phyloP scores from a whole-genome alignment of 2,113 vertebrate species.

The Dicentrarchus labrax region DNA sequence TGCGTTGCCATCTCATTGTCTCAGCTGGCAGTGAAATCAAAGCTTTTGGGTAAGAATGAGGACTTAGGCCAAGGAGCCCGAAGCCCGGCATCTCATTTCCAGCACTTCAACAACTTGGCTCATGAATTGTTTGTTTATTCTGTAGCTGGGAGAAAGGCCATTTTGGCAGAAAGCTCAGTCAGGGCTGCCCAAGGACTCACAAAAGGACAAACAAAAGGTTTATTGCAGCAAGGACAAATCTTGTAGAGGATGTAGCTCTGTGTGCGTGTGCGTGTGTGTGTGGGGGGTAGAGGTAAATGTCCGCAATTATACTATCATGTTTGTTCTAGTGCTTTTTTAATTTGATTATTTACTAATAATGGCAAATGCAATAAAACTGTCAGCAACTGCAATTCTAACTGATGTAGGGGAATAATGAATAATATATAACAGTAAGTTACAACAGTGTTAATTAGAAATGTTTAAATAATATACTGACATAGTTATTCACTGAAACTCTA shows the following conservation, averaged over 20 bases:
- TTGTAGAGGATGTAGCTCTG: conserved; percentile 13
- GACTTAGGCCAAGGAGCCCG: neutral
- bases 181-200: conserved; percentile 38
- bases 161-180: conserved; percentile 39
- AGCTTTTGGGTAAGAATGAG: conserved; percentile 21
- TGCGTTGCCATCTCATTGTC: conserved; percentile 5
- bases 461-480: conserved; percentile 40
- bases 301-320: neutral
- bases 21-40: conserved; percentile 31
- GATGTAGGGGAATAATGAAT: neutral
- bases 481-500: conserved; percentile 30
- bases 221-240: conserved; percentile 38
- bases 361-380: conserved; percentile 7
- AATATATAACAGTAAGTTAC: conserved; percentile 16
- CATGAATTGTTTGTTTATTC: conserved; percentile 33
- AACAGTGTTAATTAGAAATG: conserved; percentile 39
- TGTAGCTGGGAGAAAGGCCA: conserved; percentile 27
- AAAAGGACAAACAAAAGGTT: conserved; percentile 37
- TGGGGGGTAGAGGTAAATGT: neutral
- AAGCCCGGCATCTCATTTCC: conserved; percentile 30
- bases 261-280: conserved; percentile 1
- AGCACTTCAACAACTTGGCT: conserved; percentile 39
- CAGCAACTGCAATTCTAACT: neutral
- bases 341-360: conserved; percentile 6
- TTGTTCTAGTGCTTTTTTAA: neutral